Evolutionary conservation across 1,140 invertebrate genomes (phyloP), one percentile per base, ranked within the genome.

Genomic region (Riptortus pedestris): DNA sequence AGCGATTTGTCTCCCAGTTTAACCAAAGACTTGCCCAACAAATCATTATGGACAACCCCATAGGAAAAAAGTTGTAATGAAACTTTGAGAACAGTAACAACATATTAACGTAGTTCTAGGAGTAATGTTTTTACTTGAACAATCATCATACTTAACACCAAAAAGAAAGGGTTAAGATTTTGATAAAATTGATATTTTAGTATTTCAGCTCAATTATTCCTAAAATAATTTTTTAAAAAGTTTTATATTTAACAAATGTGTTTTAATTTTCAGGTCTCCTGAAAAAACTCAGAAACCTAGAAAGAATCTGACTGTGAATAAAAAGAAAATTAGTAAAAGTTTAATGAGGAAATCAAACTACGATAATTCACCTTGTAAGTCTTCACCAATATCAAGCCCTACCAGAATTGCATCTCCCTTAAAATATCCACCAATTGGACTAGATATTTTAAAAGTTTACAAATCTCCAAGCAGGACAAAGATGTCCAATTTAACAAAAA

Each of bases 341-440:
- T n/a, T n/a, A n/a, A n/a, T n/a, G n/a, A n/a, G n/a, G n/a, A n/a
- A n/a, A n/a, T n/a, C n/a, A n/a, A n/a, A n/a, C n/a, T n/a, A n/a
- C n/a, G n/a, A n/a, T n/a, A n/a, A n/a, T n/a, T n/a, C n/a, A n/a
- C n/a, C n/a, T n/a, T n/a, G n/a, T n/a, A n/a, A n/a, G n/a, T n/a
- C n/a, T n/a, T 38, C 22, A 4, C 22, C 51, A 2, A 55, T 24
- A 55, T 55, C 51, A 26, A 55, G 51, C 22, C 51, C 51, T 24
- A 24, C 20, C 11, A 22, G 24, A 24, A 18, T 24, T 55, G 48
- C 52, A 28, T 63, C 61, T 1, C 61, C 61, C 7, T 5, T 16
- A 2, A 63, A 63, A 31, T 63, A 63, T 48, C 61, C 61, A n/a
- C 11, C 61, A 2, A 48, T 63, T 11, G 61, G 47, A 29, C 26